These are phyloP conservation scores for Arenaria interpres DNA, from an alignment of 2,113 vertebrate genomes.

Conservation along the genomic window DNA sequence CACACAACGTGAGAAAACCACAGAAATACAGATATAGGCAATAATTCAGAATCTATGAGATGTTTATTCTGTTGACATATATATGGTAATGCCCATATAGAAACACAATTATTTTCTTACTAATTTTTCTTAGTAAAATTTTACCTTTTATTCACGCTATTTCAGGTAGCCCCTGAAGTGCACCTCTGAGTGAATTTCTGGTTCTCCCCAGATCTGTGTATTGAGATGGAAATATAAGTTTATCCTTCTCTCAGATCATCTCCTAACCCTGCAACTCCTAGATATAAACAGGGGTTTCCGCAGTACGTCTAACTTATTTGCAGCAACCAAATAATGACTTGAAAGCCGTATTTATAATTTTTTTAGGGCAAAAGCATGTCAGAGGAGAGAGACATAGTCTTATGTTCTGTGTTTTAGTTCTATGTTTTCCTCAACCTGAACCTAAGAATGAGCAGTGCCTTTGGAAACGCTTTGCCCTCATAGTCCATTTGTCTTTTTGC, in stretches of 20 bases:
- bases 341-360: not conserved
- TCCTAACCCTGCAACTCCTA: not conserved
- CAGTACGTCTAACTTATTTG: not conserved
- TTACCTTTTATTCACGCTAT: not conserved
- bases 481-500: not conserved
- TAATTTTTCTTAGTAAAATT: not conserved
- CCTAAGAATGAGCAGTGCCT: not conserved
- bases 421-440: not conserved
- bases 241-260: not conserved
- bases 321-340: not conserved
- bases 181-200: not conserved
- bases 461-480: not conserved
- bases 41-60: not conserved
- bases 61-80: not conserved
- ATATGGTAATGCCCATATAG: not conserved
- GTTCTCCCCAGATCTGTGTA: not conserved
- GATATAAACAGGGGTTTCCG: not conserved
- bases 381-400: not conserved
- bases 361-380: not conserved
- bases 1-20: not conserved
- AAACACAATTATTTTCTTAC: not conserved
- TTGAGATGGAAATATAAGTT: not conserved
- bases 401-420: too few relatives aligned
- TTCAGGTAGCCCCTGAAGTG: not conserved
- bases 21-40: not conserved